These are phyloP conservation scores for Actias luna DNA, from an alignment of 2,888 invertebrate species.

Conservation along the genomic window DNA sequence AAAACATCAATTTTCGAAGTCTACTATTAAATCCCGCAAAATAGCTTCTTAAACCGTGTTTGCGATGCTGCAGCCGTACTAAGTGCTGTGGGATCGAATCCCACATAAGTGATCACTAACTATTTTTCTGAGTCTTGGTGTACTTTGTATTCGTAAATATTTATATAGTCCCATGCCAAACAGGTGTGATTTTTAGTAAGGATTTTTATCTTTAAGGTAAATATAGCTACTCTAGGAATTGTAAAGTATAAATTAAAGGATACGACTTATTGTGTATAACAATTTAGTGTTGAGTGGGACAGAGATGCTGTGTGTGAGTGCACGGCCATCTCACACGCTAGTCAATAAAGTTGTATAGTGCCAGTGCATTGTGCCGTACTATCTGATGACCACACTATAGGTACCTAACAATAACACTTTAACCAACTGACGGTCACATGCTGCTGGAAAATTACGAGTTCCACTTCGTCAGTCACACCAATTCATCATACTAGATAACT, in stretches of 20 bases:
- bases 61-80: too few species aligned
- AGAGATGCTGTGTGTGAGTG: slow-evolving; percentile 24
- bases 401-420: slow-evolving; percentile 52
- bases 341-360: slow-evolving; percentile 58
- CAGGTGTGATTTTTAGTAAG: not conserved
- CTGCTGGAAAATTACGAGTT: slow-evolving; percentile 8
- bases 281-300: slow-evolving; percentile 16
- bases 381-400: slow-evolving; percentile 62
- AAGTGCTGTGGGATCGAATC: too few species aligned
- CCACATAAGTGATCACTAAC: too few species aligned
- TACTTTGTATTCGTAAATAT: too few species aligned
- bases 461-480: slow-evolving; percentile 12
- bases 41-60: too few species aligned
- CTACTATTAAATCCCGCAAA: too few species aligned
- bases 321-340: slow-evolving; percentile 35
- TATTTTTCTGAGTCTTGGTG: too few species aligned
- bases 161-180: too few species aligned
- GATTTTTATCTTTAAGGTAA: not conserved
- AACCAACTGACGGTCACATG: slow-evolving; percentile 44
- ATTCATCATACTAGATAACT: not conserved
- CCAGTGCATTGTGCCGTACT: slow-evolving; percentile 50
- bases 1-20: too few species aligned
- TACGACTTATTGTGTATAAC: not conserved
- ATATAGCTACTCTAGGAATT: not conserved
- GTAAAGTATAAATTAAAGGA: not conserved